These are phyloP conservation scores for Sebastes cheni DNA, from an alignment of 2,797 vertebrate species.

Conservation along the genomic window DNA sequence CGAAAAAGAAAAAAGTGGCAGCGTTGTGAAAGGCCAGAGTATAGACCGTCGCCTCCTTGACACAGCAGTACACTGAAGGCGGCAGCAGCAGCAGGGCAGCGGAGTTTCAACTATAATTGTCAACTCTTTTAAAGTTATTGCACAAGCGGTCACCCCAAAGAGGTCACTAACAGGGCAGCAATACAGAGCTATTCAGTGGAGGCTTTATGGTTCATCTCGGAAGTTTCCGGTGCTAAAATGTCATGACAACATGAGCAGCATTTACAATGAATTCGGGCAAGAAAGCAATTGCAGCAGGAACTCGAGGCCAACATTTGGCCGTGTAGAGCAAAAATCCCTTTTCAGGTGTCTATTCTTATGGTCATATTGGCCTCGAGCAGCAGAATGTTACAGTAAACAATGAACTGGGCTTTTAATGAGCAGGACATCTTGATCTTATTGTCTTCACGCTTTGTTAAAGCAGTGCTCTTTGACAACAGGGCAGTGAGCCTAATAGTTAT, in stretches of 20 bases:
- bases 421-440: neutral
- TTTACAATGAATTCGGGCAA: slow-evolving; percentile 18
- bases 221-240: slow-evolving; percentile 40
- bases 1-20: neutral
- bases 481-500: neutral
- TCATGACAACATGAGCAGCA: slow-evolving; percentile 37
- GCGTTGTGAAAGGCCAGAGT: slow-evolving; percentile 7
- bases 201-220: slow-evolving; percentile 16
- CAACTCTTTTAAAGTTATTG: slow-evolving; percentile 20
- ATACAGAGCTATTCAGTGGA: neutral
- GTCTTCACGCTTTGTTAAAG: neutral
- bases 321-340: neutral
- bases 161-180: slow-evolving; percentile 10
- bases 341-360: neutral
- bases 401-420: neutral
- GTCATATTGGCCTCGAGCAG: neutral
- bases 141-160: slow-evolving; percentile 8
- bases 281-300: slow-evolving; percentile 1
- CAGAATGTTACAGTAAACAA: neutral
- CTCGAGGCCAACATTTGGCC: neutral
- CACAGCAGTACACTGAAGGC: neutral
- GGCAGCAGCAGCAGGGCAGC: neutral
- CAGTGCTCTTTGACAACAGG: neutral
- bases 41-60: neutral
- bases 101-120: slow-evolving; percentile 6